Base-by-base conservation (phyloP, 2,888 invertebrate species). In the Ctenicera cuprea region DNA sequence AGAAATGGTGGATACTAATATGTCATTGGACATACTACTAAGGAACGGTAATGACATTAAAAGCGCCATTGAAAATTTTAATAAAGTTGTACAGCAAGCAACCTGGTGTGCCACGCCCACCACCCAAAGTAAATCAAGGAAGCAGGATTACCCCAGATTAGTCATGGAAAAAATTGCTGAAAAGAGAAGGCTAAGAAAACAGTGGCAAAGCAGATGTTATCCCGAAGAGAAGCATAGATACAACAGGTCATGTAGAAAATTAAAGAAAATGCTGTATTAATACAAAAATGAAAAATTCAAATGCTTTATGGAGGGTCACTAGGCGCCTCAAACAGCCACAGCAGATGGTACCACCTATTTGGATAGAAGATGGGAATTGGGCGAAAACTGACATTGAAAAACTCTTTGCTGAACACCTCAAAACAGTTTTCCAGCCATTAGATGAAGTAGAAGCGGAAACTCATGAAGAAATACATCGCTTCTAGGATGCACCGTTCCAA, bases 161-260 rank as follows among this genome's bases (percentile, higher is more conserved):
- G 72, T 78, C 38, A 43, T 33, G 7, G 69, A 73, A 61, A 77
- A 77, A 77, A 41, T 45, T 75, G 33, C 41, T 75, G 43, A n/a
- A n/a, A n/a, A n/a, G n/a, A n/a, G n/a, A n/a, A 76, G 26, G 26
- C 26, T 26, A 26, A 74, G 45, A 76, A 54, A 62, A 50, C 37
- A 63, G 77, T 74, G 76, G 74, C 76, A 67, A 50, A 45, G 4
- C 71, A n/a, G 7, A 54, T 71, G 62, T 63, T 57, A 38, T 67
- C 71, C 14, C 18, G 12, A 26, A 71, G 74, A 18, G 75, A 77
- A 74, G 76, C 43, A 3, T 50, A 8, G 18, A 14, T 62, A 69
- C 9, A 77, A 76, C 61, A 75, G 62, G 67, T 73, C 63, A n/a
- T 57, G 45, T 9, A 64, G 65, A 37, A 71, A 76, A 64, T 61